Evolutionary conservation across 1,140 invertebrate species (phyloP), one percentile per base, ranked within the genome.

Genomic region (Harlomillsia oculata): DNA sequence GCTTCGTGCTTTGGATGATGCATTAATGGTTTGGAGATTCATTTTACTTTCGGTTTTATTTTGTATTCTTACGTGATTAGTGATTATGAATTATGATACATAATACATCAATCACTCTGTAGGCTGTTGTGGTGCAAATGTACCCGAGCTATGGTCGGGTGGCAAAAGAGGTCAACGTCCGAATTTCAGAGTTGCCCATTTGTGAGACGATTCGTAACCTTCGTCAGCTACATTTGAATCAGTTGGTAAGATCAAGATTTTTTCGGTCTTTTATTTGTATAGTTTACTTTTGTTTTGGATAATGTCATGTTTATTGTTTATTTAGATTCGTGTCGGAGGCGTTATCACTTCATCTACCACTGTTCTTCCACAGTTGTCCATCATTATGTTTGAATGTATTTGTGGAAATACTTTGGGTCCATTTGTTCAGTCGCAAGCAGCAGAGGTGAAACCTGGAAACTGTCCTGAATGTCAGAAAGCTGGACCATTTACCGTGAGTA

Each of bases 391-490:
- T 72, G 93, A 99, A 72, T 99, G 97, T 79, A 85, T 86, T 59
- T 99, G 97, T 75, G 85, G 85, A 30, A 96, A 89, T 70, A 77
- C 97, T 26, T 74, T 99, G 41, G 97, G 97, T 5, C 97, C 97
- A 0, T 98, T 95, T 72, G 83, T 90, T 23, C 96, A 99, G 75
- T 82, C 82, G 0, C 89, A 97, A 71, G 87, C 86, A 67, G 75
- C 83, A 13, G 97, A 99, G 79, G 84, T 97, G 0, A 92, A 92
- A 68, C 96, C 96, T 2, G 90, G 87, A 1, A 87, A 85, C 1
- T 99, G 97, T 77, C 94, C 96, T 0, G 92, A 97, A 66, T 99
- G 97, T 82, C 96, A 99, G 72, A 93, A 90, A 69, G 77, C 77
- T 56, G 96, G 96, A 3, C 96, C 96, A 1, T 99, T 99, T 52